Base-by-base conservation (phyloP, 2,888 invertebrate genomes). In the Apoda limacodes region DNA sequence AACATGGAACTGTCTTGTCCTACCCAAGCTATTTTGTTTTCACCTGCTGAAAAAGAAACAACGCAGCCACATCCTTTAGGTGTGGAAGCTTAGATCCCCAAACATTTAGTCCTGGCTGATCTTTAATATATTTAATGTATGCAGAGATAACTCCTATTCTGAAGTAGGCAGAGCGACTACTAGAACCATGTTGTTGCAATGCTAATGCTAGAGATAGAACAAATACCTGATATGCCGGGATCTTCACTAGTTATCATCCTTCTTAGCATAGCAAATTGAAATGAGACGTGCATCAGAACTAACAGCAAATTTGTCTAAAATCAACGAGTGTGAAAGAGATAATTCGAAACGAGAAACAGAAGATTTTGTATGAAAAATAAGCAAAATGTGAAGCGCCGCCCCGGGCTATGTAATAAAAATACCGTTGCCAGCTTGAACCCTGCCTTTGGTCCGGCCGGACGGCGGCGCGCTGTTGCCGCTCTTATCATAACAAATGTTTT, bases 161-260 rank as follows among this genome's bases (percentile, higher is more conserved):
- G 60, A 96, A 99, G 78, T 98, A 98, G 20, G 96, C 92, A 3
- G 97, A 96, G 5, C 98, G 45, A 95, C 93, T 25, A 95, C 97
- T 15, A 99, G 64, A 2, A 99, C 83, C 22, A 93, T 89, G 69
- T 99, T 99, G 64, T 98, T 97, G 2, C 98, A 98, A 81, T 99
- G 99, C 99, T 99, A 99, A 70, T 9, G 97, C 98, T 1, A 99
- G 93, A 19, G 99, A n/a, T 99, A 0, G 98, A 98, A 13, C 95
- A 85, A 45, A 99, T 93, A 0, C 78, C 98, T 99, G 54, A 99
- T 98, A 65, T 99, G 99, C 68, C 98, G 98, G 3, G 98, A 95
- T 4, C 95, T 94, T 99, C 99, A 99, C 98, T 99, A 99, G 69
- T 98, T 95, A 64, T 99, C 98, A 59, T 95, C 96, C 37, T 93